Conservation (phyloP, 2,797 vertebrate genomes). For the Esox masquinongy region DNA sequence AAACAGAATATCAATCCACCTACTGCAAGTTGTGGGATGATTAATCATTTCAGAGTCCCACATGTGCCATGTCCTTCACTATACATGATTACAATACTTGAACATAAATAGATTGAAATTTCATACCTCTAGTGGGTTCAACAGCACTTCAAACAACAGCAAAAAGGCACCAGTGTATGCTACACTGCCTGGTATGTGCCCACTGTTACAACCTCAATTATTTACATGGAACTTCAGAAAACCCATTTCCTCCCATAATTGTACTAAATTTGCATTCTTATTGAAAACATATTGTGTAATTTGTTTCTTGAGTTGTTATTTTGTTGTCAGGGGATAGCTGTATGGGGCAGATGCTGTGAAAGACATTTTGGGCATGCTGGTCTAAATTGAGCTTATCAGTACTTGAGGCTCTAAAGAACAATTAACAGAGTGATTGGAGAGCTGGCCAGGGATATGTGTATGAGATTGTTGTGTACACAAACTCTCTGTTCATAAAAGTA, state of each 20-base stretch:
- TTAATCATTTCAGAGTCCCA: slow-evolving; percentile 47
- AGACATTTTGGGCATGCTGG: slow-evolving; percentile 30
- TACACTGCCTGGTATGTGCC: background rate
- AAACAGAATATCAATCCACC: slow-evolving; percentile 43
- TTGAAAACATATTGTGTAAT: slow-evolving; percentile 2
- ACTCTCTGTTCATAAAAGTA: background rate
- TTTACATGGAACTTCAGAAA: background rate
- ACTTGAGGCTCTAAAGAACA: slow-evolving; percentile 40
- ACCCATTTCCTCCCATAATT: background rate
- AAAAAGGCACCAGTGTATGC: slow-evolving; percentile 39
- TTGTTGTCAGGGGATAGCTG: slow-evolving; percentile 4
- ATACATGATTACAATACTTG: slow-evolving; percentile 56
- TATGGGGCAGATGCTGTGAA: slow-evolving; percentile 25
- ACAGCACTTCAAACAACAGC: slow-evolving; percentile 45
- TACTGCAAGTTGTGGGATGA: slow-evolving; percentile 51
- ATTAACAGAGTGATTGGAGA: slow-evolving; percentile 24
- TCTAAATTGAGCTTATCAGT: slow-evolving; percentile 57
- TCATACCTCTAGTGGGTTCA: slow-evolving; percentile 50
- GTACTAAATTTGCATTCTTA: background rate
- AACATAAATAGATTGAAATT: slow-evolving; percentile 68
- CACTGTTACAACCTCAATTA: background rate
- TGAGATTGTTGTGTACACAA: slow-evolving; percentile 13
- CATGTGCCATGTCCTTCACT: slow-evolving; percentile 50
- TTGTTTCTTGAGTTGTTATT: background rate
- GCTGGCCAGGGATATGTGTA: background rate